Percentiles rank a stretch among this genome's conserved stretches.
phyloP scores from a whole-genome alignment of 2,888 invertebrate species.

The Dyspetes luteomarginatus region DNA sequence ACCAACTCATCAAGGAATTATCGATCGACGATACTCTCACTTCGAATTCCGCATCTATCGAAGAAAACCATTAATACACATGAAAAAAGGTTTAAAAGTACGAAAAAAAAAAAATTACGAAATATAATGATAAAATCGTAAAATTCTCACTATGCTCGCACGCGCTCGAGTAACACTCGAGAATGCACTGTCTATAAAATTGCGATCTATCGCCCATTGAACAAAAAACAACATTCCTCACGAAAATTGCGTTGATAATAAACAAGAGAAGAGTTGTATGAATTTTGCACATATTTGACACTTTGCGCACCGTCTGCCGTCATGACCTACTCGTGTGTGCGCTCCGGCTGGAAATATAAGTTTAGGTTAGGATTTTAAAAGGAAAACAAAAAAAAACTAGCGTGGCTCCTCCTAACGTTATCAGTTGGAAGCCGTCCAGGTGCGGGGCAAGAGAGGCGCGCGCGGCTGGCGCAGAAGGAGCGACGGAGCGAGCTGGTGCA shows the following conservation, averaged over 20 bases:
- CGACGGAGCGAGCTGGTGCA: background rate
- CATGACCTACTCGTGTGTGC: background rate
- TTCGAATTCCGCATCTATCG: slow-evolving; percentile 76
- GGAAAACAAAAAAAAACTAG: background rate
- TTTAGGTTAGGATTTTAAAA: background rate
- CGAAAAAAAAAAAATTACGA: slow-evolving; percentile 44
- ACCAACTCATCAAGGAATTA: slow-evolving; percentile 87
- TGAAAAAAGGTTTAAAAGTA: slow-evolving; percentile 23
- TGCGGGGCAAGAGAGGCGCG: background rate
- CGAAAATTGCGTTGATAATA: slow-evolving; percentile 23
- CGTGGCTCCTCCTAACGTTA: background rate
- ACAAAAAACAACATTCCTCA: slow-evolving; percentile 51
- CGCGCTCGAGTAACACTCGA: slow-evolving; percentile 83
- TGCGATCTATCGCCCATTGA: slow-evolving; percentile 86
- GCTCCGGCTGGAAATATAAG: background rate
- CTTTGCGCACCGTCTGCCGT: background rate
- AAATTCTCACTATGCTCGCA: slow-evolving; percentile 84
- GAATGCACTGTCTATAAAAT: slow-evolving; percentile 85
- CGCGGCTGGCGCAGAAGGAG: background rate
- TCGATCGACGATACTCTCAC: slow-evolving; percentile 68
- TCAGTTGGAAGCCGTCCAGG: background rate
- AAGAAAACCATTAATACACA: slow-evolving; percentile 13
- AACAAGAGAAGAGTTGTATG: slow-evolving; percentile 21
- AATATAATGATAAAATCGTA: slow-evolving; percentile 38
- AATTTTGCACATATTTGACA: slow-evolving; percentile 50